phyloP scores from a whole-genome alignment of 2,797 vertebrate species.

The Balearica regulorum region DNA sequence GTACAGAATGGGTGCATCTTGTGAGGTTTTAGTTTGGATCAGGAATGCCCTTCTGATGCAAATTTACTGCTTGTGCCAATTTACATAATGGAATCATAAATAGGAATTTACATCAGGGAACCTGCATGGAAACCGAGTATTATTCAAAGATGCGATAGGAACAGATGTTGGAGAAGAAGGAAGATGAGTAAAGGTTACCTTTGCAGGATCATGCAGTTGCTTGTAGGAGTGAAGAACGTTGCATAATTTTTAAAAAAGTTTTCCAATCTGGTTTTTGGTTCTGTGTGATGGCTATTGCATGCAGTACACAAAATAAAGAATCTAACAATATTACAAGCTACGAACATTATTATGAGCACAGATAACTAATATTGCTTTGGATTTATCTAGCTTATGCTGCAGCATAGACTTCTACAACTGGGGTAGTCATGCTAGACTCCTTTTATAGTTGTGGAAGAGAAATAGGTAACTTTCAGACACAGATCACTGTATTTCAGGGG shows the following conservation, averaged over 20 bases:
- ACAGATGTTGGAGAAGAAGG: not conserved
- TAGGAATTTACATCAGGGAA: not conserved
- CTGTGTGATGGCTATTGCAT: not conserved
- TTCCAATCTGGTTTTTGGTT: fast-evolving
- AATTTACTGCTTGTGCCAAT: not conserved
- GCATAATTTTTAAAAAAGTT: not conserved
- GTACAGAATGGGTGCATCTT: not conserved
- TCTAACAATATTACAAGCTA: not conserved
- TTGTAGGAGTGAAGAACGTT: not conserved
- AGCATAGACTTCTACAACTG: not conserved
- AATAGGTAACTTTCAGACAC: not conserved
- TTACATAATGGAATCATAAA: not conserved
- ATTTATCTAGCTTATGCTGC: not conserved
- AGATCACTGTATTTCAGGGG: not conserved
- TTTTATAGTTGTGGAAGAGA: not conserved
- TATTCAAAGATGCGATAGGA: not conserved
- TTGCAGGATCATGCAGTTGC: not conserved
- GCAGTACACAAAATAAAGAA: not conserved
- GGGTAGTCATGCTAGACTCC: not conserved
- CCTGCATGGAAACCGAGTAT: not conserved
- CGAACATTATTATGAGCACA: not conserved
- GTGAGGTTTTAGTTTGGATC: not conserved
- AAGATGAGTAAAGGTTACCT: not conserved
- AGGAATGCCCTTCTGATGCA: not conserved
- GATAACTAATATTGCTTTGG: not conserved